phyloP scores from a whole-genome alignment of 2,113 vertebrate genomes.

The Aptenodytes forsteri region DNA sequence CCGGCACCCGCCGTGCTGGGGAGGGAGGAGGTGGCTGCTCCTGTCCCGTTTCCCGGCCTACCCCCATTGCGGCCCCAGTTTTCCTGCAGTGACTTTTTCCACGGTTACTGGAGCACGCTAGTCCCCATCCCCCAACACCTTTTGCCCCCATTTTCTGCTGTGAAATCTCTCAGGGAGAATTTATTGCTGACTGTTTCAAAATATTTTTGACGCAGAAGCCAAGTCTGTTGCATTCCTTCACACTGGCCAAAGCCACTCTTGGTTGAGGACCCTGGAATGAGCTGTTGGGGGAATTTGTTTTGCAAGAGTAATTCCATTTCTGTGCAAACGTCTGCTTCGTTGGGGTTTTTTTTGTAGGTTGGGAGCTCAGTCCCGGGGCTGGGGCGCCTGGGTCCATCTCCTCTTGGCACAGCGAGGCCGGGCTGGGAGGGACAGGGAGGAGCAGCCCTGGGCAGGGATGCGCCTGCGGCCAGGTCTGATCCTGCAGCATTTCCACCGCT shows the following conservation, averaged over 20 bases:
- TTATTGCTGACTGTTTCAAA: constrained; percentile 29
- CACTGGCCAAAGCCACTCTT: background rate
- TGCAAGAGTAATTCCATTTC: background rate
- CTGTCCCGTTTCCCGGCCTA: background rate
- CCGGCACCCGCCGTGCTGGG: background rate
- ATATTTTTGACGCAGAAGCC: background rate
- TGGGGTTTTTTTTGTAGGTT: background rate
- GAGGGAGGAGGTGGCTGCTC: background rate
- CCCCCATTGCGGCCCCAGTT: background rate
- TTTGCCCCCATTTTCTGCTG: background rate
- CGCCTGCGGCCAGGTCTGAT: background rate
- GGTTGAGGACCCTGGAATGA: background rate
- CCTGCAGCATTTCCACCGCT: background rate
- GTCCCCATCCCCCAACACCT: background rate
- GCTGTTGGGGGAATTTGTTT: background rate
- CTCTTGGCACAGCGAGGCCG: accelerated
- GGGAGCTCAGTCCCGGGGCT: background rate
- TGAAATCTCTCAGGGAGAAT: background rate
- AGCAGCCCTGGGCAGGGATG: background rate
- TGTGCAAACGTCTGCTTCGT: background rate
- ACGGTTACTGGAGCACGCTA: background rate
- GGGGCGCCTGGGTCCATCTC: background rate
- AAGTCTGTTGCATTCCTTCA: constrained; percentile 11
- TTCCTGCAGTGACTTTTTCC: background rate
- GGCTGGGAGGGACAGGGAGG: background rate